A percentile compares a stretch with the other conserved stretches of the same genome.
These are phyloP conservation scores for Azemiops feae DNA, from an alignment of 2,113 vertebrate species.

Conservation along the genomic window DNA sequence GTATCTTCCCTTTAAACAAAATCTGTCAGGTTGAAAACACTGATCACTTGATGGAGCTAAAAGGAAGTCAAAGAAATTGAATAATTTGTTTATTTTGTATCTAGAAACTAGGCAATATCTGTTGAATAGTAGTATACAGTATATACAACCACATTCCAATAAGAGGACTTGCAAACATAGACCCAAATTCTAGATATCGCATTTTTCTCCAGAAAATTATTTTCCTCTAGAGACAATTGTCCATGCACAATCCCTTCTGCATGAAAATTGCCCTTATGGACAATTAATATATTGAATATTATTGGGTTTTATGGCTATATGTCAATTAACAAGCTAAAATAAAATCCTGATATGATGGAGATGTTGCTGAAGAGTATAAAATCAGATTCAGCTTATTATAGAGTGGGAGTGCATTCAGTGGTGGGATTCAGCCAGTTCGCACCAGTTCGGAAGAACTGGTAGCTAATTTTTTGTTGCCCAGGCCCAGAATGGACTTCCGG, in stretches of 20 bases:
- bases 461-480: no score
- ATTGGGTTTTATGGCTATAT: neutral
- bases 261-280: neutral
- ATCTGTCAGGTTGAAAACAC: neutral
- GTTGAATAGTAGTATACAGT: neutral
- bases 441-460: no score
- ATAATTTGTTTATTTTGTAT: neutral
- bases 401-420: neutral
- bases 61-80: neutral
- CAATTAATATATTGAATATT: neutral
- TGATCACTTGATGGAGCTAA: neutral
- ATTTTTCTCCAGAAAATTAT: neutral
- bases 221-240: neutral
- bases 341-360: neutral
- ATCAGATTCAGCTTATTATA: neutral
- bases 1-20: conserved; percentile 4
- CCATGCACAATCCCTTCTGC: neutral
- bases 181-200: neutral
- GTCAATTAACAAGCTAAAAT: neutral
- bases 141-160: neutral
- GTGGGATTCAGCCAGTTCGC: no score
- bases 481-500: no score
- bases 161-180: neutral
- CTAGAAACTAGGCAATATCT: neutral
- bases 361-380: neutral